phyloP scores from a whole-genome alignment of 2,888 invertebrate genomes.

The Chloroclysta siterata region DNA sequence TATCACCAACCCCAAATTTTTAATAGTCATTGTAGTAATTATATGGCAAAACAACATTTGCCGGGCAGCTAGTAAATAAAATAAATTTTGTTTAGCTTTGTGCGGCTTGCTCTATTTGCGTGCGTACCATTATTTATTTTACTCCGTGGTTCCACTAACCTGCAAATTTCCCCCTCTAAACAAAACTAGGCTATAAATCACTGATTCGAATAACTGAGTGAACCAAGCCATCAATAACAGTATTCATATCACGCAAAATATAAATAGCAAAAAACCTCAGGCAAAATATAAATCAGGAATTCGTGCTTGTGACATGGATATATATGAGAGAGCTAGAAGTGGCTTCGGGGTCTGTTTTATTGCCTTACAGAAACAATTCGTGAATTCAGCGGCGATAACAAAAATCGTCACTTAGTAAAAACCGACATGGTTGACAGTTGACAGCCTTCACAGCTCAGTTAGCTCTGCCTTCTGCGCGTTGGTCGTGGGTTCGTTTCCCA shows the following conservation, averaged over 20 bases:
- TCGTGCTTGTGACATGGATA: slow-evolving; percentile 57
- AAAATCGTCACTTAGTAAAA: too few species aligned
- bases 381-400: too few species aligned
- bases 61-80: too few species aligned
- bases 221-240: slow-evolving; percentile 55
- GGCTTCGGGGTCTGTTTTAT: background rate
- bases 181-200: slow-evolving; percentile 26
- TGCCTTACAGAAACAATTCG: background rate
- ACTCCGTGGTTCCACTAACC: background rate
- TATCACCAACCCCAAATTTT: too few species aligned
- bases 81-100: too few species aligned
- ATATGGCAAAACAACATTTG: too few species aligned
- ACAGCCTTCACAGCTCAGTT: too few species aligned
- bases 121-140: background rate
- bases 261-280: slow-evolving; percentile 52
- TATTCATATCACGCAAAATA: slow-evolving; percentile 55
- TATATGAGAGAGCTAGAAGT: slow-evolving; percentile 55
- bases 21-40: too few species aligned
- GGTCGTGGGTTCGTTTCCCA: too few species aligned
- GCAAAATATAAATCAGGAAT: slow-evolving; percentile 59
- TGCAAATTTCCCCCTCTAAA: slow-evolving; percentile 16
- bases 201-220: slow-evolving; percentile 35
- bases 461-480: too few species aligned
- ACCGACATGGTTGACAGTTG: too few species aligned
- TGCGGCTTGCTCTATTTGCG: too few species aligned